Base-by-base conservation (phyloP, 2,797 vertebrate genomes). In the Erithacus rubecula region DNA sequence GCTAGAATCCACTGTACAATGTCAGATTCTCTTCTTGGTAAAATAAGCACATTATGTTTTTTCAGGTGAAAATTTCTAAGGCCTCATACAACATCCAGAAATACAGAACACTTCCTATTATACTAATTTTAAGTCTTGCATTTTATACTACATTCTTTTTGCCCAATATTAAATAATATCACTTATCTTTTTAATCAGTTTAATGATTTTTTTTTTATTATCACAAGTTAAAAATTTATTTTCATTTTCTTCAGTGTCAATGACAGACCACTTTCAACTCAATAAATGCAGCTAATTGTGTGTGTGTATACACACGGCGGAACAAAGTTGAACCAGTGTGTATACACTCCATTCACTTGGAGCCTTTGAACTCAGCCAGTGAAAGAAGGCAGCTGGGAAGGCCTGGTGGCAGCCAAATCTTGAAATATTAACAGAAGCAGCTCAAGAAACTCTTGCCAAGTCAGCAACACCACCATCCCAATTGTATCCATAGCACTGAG, bases 371-470 rank as follows among this genome's bases (percentile, higher is more conserved):
- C 24, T 6, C 86, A 91, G 49, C 29, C 30, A 26, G 24, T 91
- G 83, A 89, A 83, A 68, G 72, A 79, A 89, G 63, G 60, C 87
- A 84, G 59, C 88, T 88, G 88, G 89, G 78, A 87, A 80, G 71
- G 43, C 6, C 59, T 67, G 70, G 62, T 47, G 82, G 74, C 52
- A 94, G 62, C 60, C 36, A 65, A 80, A n/a, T 34, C 51, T 77
- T 53, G 83, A 88, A 51, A 93, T 5, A 32, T 53, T 77, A 87
- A 81, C 29, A 53, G 75, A 76, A 82, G 47, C 82, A 55, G 87
- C 69, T 74, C 60, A 90, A 89, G 81, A 86, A 88, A 87, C 47
- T 47, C 70, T 85, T 0, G 47, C 79, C 86, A 63, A 95, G 51
- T 64, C 79, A 91, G 60, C 78, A 83, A 68, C 76, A 71, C 78